A percentile compares a stretch with the other conserved stretches of the same genome.
Evolutionary conservation across 2,113 vertebrate species (phyloP).

Genomic region (Pachypanchax playfairii): DNA sequence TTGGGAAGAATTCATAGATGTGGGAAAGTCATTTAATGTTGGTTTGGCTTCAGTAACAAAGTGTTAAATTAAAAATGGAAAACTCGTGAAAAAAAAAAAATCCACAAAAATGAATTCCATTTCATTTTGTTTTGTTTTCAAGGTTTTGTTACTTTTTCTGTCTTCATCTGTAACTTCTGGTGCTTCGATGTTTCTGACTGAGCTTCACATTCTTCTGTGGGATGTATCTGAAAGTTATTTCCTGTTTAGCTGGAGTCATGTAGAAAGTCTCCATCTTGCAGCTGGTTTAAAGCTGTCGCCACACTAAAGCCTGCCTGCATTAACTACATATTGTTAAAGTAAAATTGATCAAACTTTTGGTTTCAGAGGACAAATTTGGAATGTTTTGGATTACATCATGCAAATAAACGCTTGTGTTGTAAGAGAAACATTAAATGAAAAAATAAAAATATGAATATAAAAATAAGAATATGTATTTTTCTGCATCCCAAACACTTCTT

Average conservation of each 20-base stretch:
- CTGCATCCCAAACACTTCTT: background rate
- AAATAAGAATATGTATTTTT: no score
- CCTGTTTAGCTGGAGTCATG: background rate
- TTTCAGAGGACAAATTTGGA: no score
- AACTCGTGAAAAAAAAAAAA: constrained; percentile 2
- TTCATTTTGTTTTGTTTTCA: background rate
- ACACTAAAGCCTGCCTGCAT: background rate
- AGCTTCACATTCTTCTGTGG: constrained; percentile 1
- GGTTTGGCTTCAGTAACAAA: constrained; percentile 18
- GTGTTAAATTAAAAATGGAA: constrained; percentile 1
- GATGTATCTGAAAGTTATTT: background rate
- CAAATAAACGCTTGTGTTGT: background rate
- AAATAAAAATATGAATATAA: no score
- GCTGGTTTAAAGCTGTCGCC: background rate
- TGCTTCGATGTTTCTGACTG: background rate
- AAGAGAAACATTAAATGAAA: background rate
- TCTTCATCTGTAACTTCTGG: background rate
- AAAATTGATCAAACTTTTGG: background rate
- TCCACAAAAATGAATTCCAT: background rate
- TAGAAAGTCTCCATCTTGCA: background rate
- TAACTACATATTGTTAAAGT: background rate
- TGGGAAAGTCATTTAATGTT: background rate
- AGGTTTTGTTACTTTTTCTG: background rate
- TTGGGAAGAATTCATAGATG: background rate
- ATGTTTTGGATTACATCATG: no score